Evolutionary conservation across 1,140 invertebrate species (phyloP).

Genomic region (Nebria ingens): DNA sequence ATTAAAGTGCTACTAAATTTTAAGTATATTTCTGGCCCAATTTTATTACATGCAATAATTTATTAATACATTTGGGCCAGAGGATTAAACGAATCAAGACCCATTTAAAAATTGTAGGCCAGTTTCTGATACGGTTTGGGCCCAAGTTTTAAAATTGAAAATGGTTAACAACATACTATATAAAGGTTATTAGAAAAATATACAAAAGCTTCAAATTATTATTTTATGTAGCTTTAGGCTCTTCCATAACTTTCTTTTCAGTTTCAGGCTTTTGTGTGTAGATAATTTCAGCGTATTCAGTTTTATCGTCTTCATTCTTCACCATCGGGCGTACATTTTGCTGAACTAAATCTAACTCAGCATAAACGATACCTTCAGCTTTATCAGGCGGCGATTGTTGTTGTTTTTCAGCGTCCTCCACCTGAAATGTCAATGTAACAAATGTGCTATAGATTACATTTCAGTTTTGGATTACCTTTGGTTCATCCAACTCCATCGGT

Average conservation of each 20-base stretch:
- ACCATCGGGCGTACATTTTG: slow-evolving; percentile 32
- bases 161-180: too few species aligned
- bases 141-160: too few species aligned
- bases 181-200: too few species aligned
- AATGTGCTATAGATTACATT: slow-evolving; percentile 27
- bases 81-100: too few species aligned
- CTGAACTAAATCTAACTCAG: slow-evolving; percentile 43
- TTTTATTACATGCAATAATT: too few species aligned
- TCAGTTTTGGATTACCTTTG: slow-evolving; percentile 13
- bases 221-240: not conserved
- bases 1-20: too few species aligned
- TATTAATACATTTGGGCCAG: too few species aligned
- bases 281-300: slow-evolving; percentile 52
- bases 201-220: too few species aligned
- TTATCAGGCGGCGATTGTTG: slow-evolving; percentile 16
- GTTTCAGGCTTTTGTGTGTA: slow-evolving; percentile 26
- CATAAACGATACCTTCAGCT: slow-evolving; percentile 45
- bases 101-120: too few species aligned
- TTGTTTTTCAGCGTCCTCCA: slow-evolving; percentile 27
- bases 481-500: slow-evolving; percentile 20
- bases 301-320: slow-evolving; percentile 40
- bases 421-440: slow-evolving; percentile 30
- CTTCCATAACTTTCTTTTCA: not conserved
- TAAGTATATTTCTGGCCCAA: too few species aligned
- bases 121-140: too few species aligned